A percentile compares a stretch with the other conserved stretches of the same genome.
These are phyloP conservation scores for Sceloporus tristichus DNA, from an alignment of 2,113 vertebrate genomes.

Conservation along the genomic window DNA sequence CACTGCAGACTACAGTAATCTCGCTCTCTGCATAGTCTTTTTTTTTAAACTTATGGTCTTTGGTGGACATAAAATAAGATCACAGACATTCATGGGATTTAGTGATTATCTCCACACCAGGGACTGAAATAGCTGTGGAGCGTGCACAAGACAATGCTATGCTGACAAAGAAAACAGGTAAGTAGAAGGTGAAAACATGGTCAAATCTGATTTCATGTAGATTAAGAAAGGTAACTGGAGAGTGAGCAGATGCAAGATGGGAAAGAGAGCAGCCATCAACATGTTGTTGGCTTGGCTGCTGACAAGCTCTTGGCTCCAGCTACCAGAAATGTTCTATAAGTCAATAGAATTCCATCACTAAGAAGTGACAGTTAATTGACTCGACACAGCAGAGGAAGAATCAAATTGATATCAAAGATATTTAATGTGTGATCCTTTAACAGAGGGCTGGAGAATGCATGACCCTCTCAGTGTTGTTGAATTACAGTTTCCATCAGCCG, in stretches of 20 bases:
- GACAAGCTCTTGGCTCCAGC: constrained; percentile 28
- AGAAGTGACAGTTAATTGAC: constrained; percentile 37
- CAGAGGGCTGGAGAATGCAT: background rate
- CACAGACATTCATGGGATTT: constrained; percentile 14
- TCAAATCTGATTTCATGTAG: constrained; percentile 25
- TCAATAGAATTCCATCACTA: constrained; percentile 36
- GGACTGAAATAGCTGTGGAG: constrained; percentile 10
- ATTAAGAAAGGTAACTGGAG: constrained; percentile 50
- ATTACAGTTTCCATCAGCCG: background rate
- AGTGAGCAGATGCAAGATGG: background rate
- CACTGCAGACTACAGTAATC: background rate
- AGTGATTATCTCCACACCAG: constrained; percentile 16
- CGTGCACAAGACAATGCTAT: background rate
- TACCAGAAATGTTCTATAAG: constrained; percentile 15
- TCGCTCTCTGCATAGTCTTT: background rate
- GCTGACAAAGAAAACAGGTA: constrained; percentile 13
- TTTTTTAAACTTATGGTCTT: background rate
- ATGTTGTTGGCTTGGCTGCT: constrained; percentile 28
- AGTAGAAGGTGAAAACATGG: background rate
- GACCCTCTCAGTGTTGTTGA: background rate
- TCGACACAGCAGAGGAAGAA: constrained; percentile 14
- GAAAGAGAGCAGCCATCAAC: constrained; percentile 32
- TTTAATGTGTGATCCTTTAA: background rate
- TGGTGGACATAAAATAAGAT: constrained; percentile 4
- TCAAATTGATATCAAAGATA: constrained; percentile 17